Conservation (phyloP, 2,888 invertebrate species). For the Habrosyne pyritoides region DNA sequence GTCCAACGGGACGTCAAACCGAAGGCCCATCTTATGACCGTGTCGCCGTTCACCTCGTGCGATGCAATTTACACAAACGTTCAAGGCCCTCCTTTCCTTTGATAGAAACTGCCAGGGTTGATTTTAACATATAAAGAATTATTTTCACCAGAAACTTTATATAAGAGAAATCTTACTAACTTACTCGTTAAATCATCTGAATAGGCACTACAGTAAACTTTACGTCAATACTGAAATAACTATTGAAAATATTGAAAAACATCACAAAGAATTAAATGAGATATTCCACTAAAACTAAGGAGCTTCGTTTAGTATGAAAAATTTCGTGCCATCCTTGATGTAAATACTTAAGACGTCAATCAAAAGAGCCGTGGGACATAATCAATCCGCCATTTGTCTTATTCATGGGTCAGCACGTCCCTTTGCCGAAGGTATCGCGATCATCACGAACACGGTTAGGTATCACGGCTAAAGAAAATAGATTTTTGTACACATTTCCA, state of each 20-base stretch:
- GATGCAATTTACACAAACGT: slow-evolving; percentile 41
- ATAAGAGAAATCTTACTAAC: too few species aligned
- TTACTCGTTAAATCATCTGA: not conserved
- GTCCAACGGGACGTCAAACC: slow-evolving; percentile 44
- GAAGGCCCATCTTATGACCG: slow-evolving; percentile 32
- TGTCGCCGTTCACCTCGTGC: slow-evolving; percentile 30
- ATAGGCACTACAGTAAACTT: too few species aligned
- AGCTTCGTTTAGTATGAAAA: too few species aligned
- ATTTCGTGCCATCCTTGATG: slow-evolving; percentile 13
- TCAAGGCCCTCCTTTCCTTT: slow-evolving; percentile 36
- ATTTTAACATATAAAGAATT: too few species aligned
- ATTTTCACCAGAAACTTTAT: too few species aligned
- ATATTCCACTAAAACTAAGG: too few species aligned
- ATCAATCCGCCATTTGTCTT: slow-evolving; percentile 21
- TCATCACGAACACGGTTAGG: slow-evolving; percentile 14
- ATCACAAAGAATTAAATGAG: too few species aligned
- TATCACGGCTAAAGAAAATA: slow-evolving; percentile 14
- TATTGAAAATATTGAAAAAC: too few species aligned
- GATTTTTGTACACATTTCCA: slow-evolving; percentile 14
- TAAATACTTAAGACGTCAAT: slow-evolving; percentile 12
- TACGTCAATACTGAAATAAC: too few species aligned
- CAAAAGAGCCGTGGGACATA: slow-evolving; percentile 10
- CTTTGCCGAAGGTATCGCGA: slow-evolving; percentile 18
- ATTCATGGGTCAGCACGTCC: slow-evolving; percentile 19
- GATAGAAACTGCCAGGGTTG: slow-evolving; percentile 24